Conservation (phyloP, 2,888 invertebrate species). For the Nipponacmea schrenckii region DNA sequence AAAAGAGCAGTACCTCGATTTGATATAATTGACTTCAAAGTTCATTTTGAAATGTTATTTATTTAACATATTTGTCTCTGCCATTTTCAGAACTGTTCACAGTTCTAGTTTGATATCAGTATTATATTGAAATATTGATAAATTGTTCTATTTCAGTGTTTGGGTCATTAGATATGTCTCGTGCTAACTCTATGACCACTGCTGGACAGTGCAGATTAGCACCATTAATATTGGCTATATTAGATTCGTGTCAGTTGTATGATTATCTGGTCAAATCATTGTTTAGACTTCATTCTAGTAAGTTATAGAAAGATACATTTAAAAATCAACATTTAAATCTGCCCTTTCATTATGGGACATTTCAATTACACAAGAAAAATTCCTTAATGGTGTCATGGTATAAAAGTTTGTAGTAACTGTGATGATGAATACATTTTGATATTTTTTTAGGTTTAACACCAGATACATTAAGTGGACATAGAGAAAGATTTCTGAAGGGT, state of each 20-base stretch:
- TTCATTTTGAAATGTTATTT: neutral
- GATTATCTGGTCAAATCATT: conserved; percentile 96
- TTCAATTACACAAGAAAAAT: neutral
- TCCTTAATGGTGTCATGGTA: neutral
- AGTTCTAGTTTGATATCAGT: too few relatives aligned
- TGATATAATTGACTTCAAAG: neutral
- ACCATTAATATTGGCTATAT: conserved; percentile 81
- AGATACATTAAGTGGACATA: conserved; percentile 89
- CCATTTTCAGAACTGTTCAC: too few relatives aligned
- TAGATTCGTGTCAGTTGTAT: conserved; percentile 95
- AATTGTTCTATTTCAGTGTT: conserved; percentile 76
- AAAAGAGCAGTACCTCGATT: too few relatives aligned
- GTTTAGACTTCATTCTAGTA: conserved; percentile 88
- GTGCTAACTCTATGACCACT: conserved; percentile 96
- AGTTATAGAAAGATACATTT: conserved; percentile 49
- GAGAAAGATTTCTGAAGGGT: conserved; percentile 88
- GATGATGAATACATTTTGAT: neutral
- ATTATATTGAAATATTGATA: too few relatives aligned
- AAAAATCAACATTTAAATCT: neutral
- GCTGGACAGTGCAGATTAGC: conserved; percentile 96
- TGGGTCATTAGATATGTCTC: conserved; percentile 90
- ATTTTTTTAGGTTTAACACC: conserved; percentile 78
- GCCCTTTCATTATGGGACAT: neutral
- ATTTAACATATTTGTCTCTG: neutral
- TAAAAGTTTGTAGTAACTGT: neutral